A percentile compares a stretch with the other conserved stretches of the same genome.
Evolutionary conservation across 1,140 invertebrate genomes (phyloP).

Genomic region (Helicorthomorpha holstii): DNA sequence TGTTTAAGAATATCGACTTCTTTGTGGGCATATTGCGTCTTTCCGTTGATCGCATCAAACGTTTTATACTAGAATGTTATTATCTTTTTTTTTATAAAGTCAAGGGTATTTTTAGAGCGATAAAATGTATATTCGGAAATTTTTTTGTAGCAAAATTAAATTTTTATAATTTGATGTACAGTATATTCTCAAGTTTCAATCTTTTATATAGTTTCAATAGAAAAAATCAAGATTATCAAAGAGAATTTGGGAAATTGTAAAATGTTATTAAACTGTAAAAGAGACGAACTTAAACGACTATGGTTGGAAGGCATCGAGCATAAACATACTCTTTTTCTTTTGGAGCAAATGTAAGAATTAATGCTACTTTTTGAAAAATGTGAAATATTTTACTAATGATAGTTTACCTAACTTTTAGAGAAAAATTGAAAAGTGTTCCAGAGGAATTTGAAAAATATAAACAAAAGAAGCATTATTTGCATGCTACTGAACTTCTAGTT

Average conservation of each 20-base stretch:
- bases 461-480: conserved; percentile 59
- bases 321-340: conserved; percentile 65
- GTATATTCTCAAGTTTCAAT: conserved; percentile 8
- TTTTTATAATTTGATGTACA: background rate
- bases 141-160: no score
- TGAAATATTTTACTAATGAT: conserved; percentile 2
- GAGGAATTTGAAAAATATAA: conserved; percentile 50
- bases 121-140: no score
- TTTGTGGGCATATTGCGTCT: no score
- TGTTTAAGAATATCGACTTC: no score
- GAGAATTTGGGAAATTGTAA: conserved; percentile 81
- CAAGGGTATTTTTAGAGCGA: no score
- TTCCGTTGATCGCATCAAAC: no score
- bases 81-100: no score
- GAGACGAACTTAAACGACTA: conserved; percentile 80
- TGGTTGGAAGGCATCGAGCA: conserved; percentile 87
- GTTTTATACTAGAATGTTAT: no score
- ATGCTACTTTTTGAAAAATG: conserved; percentile 7
- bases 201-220: conserved; percentile 41
- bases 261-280: conserved; percentile 66
- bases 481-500: conserved; percentile 65
- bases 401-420: conserved; percentile 29
- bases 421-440: conserved; percentile 59
- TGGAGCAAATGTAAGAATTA: conserved; percentile 65
- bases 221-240: conserved; percentile 65